Evolutionary conservation across 1,140 invertebrate genomes (phyloP).

Genomic region (Sitodiplosis mosellana): DNA sequence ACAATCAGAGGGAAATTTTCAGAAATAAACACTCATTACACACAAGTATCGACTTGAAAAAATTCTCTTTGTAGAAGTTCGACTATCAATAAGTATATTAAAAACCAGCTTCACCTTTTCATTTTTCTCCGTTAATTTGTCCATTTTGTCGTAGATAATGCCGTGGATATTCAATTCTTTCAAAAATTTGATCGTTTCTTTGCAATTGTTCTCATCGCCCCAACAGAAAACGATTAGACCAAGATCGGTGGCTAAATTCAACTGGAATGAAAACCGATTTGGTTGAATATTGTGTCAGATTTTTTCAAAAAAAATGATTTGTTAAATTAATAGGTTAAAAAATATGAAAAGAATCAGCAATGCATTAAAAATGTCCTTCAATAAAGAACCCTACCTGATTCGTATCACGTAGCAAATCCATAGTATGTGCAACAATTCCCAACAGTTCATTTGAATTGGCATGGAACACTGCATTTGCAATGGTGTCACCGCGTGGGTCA

Average conservation of each 20-base stretch:
- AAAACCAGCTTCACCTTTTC: conserved; percentile 39
- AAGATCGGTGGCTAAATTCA: conserved; percentile 53
- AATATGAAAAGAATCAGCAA: too few relatives aligned
- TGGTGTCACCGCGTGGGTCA: conserved; percentile 61
- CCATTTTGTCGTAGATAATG: conserved; percentile 85
- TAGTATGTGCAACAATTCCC: conserved; percentile 81
- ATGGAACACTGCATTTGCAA: conserved; percentile 65
- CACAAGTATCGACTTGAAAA: neutral
- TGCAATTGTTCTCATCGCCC: conserved; percentile 89
- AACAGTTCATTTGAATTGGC: conserved; percentile 60
- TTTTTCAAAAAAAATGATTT: too few relatives aligned
- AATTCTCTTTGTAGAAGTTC: neutral
- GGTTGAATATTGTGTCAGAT: neutral
- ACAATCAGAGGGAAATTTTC: neutral
- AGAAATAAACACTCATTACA: neutral
- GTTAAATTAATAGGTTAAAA: too few relatives aligned
- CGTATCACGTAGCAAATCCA: conserved; percentile 71
- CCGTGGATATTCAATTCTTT: conserved; percentile 78
- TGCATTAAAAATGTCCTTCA: neutral
- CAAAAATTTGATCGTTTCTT: conserved; percentile 64
- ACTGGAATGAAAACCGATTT: conserved; percentile 19
- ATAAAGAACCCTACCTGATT: conserved; percentile 32
- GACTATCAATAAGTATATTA: neutral
- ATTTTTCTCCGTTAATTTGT: conserved; percentile 58
- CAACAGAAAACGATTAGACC: conserved; percentile 84